A percentile compares a stretch with the other conserved stretches of the same genome.
Conservation (phyloP, 1,140 invertebrate species). For the Eupristina koningsbergeri region DNA sequence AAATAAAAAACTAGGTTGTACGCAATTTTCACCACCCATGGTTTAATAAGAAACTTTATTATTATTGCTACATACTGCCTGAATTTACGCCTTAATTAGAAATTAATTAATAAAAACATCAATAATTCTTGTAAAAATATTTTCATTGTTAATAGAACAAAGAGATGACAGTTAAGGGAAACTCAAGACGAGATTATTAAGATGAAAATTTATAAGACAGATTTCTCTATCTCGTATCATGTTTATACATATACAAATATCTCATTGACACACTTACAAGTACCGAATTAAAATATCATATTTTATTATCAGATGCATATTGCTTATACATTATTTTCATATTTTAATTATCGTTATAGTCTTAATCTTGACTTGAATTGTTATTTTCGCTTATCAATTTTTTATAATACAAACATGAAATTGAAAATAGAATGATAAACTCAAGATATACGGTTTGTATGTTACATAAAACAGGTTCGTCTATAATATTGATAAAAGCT, state of each 20-base stretch:
- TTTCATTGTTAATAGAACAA: constrained; percentile 18
- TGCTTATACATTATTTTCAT: too few species aligned
- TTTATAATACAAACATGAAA: too few species aligned
- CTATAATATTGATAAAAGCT: too few species aligned
- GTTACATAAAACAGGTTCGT: too few species aligned
- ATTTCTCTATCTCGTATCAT: constrained; percentile 51
- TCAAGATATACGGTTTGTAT: too few species aligned
- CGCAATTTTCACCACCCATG: neutral
- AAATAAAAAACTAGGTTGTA: constrained; percentile 25
- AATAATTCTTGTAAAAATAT: constrained; percentile 15
- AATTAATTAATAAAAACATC: neutral
- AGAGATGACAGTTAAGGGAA: neutral
- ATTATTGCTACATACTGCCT: constrained; percentile 1
- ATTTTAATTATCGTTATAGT: too few species aligned
- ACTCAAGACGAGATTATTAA: constrained; percentile 14
- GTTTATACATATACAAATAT: constrained; percentile 45
- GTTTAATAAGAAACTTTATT: constrained; percentile 38
- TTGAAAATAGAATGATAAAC: too few species aligned
- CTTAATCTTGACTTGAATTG: too few species aligned
- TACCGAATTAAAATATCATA: too few species aligned
- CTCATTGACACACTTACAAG: constrained; percentile 54
- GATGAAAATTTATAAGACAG: constrained; percentile 34
- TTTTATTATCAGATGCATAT: too few species aligned
- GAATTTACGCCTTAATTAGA: neutral
- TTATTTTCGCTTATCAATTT: too few species aligned